These are phyloP conservation scores for Pseudomyrmex flavicornis DNA, from an alignment of 1,140 invertebrate genomes.

Conservation along the genomic window DNA sequence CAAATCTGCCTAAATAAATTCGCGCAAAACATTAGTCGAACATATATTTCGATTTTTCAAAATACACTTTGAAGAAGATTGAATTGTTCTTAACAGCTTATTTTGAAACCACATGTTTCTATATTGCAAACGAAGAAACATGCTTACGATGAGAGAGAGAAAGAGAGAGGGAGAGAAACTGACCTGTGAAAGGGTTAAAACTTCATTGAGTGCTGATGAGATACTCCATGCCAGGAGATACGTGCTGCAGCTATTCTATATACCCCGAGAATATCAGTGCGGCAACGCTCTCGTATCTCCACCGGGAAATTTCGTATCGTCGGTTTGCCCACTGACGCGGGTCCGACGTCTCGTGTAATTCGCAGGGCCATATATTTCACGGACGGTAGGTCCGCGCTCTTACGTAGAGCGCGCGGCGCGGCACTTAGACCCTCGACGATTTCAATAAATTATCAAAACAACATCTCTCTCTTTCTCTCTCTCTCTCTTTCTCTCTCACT, in stretches of 20 bases:
- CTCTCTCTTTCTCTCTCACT: neutral
- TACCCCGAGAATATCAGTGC: slow-evolving; percentile 41
- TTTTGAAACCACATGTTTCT: neutral
- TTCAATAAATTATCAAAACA: slow-evolving; percentile 79
- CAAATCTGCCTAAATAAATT: neutral
- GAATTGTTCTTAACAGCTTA: too few relatives aligned
- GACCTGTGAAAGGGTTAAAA: slow-evolving; percentile 5
- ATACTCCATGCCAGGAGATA: slow-evolving; percentile 30
- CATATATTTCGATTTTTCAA: too few relatives aligned
- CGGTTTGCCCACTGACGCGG: slow-evolving; percentile 65
- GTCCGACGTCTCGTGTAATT: slow-evolving; percentile 76
- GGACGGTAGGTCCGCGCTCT: slow-evolving; percentile 53
- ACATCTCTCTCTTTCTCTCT: slow-evolving; percentile 34
- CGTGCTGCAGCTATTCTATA: neutral
- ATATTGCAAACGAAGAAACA: neutral
- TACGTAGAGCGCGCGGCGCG: slow-evolving; percentile 47
- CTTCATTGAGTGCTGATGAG: slow-evolving; percentile 3
- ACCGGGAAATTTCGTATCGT: slow-evolving; percentile 69
- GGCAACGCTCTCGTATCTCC: slow-evolving; percentile 58
- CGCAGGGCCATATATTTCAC: slow-evolving; percentile 75
- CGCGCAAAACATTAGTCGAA: too few relatives aligned
- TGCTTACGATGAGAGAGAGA: neutral
- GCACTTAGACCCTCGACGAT: slow-evolving; percentile 74
- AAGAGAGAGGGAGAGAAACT: too few relatives aligned
- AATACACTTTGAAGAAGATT: too few relatives aligned